A percentile compares a stretch with the other conserved stretches of the same genome.
Conservation (phyloP, 2,888 invertebrate species). For the Dysmachus trigonus region DNA sequence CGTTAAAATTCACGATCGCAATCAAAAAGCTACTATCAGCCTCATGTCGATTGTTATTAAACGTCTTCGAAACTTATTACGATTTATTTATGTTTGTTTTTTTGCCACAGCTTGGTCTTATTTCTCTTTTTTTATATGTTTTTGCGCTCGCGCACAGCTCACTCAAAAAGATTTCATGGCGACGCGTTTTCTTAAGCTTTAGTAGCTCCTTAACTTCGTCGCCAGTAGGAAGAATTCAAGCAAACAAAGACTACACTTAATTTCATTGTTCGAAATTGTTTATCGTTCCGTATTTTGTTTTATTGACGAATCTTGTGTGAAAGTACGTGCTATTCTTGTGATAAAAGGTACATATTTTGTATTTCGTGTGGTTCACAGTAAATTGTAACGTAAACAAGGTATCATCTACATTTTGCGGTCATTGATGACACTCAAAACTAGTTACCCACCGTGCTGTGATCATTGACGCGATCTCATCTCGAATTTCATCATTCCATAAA, state of each 20-base stretch:
- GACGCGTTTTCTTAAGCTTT: constrained; percentile 12
- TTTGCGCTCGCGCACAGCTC: neutral
- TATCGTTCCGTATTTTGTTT: neutral
- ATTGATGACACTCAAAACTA: neutral
- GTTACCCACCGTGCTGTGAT: neutral
- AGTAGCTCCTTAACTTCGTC: constrained; percentile 43
- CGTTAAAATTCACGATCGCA: neutral
- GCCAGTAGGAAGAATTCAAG: neutral
- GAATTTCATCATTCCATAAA: constrained; percentile 1
- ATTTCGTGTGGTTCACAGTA: neutral
- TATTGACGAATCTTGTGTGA: neutral
- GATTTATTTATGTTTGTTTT: neutral
- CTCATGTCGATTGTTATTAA: neutral
- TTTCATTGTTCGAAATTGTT: constrained; percentile 8
- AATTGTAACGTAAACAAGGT: neutral
- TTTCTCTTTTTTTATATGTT: neutral
- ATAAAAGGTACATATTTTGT: neutral
- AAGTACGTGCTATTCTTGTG: neutral
- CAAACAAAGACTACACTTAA: neutral
- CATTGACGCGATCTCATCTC: neutral
- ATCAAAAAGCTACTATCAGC: neutral
- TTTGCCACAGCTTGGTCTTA: neutral
- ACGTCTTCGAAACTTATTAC: neutral
- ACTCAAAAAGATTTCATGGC: neutral
- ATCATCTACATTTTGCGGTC: neutral